Conservation (phyloP, 2,797 vertebrate genomes). For the Eulemur coronatus region DNA sequence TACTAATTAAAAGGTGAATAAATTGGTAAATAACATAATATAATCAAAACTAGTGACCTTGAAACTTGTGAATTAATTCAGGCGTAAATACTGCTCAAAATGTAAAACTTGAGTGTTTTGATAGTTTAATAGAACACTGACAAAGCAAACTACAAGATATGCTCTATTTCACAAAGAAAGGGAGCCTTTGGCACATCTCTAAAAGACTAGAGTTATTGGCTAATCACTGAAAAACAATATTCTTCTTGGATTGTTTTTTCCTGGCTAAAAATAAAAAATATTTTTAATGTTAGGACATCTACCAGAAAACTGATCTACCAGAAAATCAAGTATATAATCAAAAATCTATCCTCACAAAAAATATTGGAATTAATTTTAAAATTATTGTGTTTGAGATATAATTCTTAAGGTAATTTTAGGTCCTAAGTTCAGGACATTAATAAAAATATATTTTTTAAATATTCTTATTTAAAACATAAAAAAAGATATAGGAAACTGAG, state of each 20-base stretch:
- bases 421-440: not conserved
- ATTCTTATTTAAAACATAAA: not conserved
- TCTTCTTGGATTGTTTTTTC: not conserved
- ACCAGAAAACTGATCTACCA: not conserved
- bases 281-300: not conserved
- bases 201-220: conserved; percentile 36
- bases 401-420: conserved; percentile 3
- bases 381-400: not conserved
- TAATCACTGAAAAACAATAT: conserved; percentile 46
- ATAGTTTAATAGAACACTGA: conserved; percentile 62
- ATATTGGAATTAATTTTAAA: not conserved
- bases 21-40: conserved; percentile 45
- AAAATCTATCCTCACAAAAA: not conserved
- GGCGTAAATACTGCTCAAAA: conserved; percentile 57
- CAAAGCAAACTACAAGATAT: conserved; percentile 59
- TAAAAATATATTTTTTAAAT: not conserved
- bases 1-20: not conserved
- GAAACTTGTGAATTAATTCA: conserved; percentile 61
- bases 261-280: conserved; percentile 23
- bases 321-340: not conserved
- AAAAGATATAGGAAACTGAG: not conserved
- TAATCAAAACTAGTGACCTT: conserved; percentile 63
- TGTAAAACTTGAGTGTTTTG: conserved; percentile 54
- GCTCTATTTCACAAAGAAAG: conserved; percentile 70
- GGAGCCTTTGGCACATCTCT: not conserved